Evolutionary conservation across 2,888 invertebrate genomes (phyloP).

Genomic region (Malacosoma neustria): DNA sequence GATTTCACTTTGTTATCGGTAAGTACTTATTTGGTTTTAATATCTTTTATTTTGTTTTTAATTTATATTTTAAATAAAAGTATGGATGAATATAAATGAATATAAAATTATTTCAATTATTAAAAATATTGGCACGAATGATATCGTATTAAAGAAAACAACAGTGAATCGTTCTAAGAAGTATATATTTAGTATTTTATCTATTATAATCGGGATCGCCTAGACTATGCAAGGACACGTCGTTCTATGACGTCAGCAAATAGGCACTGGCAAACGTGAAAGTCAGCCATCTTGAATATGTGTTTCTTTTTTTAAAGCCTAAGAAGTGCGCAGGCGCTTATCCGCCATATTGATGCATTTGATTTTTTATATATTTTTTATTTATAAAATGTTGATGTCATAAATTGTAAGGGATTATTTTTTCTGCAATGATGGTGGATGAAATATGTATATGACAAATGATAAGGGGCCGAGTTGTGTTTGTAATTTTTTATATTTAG

Average conservation of each 20-base stretch:
- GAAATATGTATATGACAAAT: too few species aligned
- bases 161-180: neutral
- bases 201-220: constrained; percentile 8
- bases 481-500: too few species aligned
- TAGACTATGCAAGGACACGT: constrained; percentile 65
- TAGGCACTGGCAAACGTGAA: constrained; percentile 62
- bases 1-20: constrained; percentile 45
- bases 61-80: constrained; percentile 2
- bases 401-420: too few species aligned
- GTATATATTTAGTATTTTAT: neutral
- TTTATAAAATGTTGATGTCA: too few species aligned
- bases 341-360: constrained; percentile 42
- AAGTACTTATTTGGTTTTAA: constrained; percentile 37
- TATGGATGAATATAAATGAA: neutral
- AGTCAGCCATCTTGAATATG: constrained; percentile 68
- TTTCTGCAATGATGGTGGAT: too few species aligned
- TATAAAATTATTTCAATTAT: neutral
- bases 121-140: constrained; percentile 1
- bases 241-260: constrained; percentile 67
- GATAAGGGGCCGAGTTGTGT: too few species aligned
- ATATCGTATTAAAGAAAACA: neutral
- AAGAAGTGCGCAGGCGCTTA: constrained; percentile 56
- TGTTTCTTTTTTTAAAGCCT: constrained; percentile 69
- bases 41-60: constrained; percentile 12
- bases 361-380: too few species aligned